Evolutionary conservation across 2,113 vertebrate species (phyloP), one percentile per base, ranked within the genome.

Genomic region (Etia nguti): DNA sequence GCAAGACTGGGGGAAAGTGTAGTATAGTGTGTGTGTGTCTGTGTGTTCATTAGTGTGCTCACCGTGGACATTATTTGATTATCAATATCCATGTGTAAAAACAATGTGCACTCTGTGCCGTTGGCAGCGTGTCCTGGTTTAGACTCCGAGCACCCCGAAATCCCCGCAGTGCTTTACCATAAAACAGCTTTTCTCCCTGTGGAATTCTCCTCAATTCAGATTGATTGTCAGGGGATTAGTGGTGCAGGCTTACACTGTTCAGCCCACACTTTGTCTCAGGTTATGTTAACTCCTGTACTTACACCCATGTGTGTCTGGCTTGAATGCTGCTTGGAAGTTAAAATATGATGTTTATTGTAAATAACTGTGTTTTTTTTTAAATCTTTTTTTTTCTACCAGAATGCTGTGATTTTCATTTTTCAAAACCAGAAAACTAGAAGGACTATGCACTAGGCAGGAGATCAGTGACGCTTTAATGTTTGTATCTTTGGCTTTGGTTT

Each of bases 1-100:
- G 92, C 91, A 94, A 95, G 92, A 94, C 94, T 85, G 81, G 85
- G 83, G 80, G 85, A 90, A 91, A 93, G 90, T 92, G 91, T 80
- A 57, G 84, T 87, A 52, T 65, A 36, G 60, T 79, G 54, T 46
- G 52, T 75, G 55, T 29, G 26, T 59, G n/a, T n/a, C n/a, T 83
- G 83, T 83, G 83, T 80, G 34, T 80, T 87, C 38, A 81, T 83
- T 41, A 48, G 80, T 73, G 26, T 70, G 31, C 26, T 26, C 41
- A 36, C 46, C 80, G 11, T 85, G 24, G 50, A 81, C 34, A 48
- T 55, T 62, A 31, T 80, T 62, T 70, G 65, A 55, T 89, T 80
- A 60, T 18, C 41, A 31, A 31, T 81, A 20, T 82, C 8, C 11
- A 20, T 50, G 41, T 82, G 59, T 84, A 12, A 26, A 85, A 34